phyloP scores from a whole-genome alignment of 1,140 invertebrate species.

The Drosophila albomicans region DNA sequence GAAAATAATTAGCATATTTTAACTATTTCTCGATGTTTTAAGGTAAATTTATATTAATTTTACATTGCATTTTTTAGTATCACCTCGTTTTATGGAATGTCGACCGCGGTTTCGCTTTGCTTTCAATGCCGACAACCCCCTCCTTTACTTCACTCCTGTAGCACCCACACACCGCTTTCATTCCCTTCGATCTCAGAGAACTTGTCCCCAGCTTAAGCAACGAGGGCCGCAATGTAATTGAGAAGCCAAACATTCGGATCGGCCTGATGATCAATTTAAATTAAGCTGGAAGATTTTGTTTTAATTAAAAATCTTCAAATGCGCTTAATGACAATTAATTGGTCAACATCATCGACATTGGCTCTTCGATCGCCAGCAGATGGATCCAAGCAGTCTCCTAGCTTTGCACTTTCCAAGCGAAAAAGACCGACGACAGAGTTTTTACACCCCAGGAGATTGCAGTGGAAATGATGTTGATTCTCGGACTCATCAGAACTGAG shows the following conservation, averaged over 20 bases:
- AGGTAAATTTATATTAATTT: no score
- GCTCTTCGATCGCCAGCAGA: constrained; percentile 46
- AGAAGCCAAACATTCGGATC: constrained; percentile 44
- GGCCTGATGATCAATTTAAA: constrained; percentile 75
- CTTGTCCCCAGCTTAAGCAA: background rate
- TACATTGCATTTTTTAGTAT: background rate
- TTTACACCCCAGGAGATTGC: constrained; percentile 37
- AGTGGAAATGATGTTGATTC: constrained; percentile 7
- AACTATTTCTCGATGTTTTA: no score
- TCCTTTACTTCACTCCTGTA: background rate
- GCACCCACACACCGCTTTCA: constrained; percentile 32
- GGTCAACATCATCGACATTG: constrained; percentile 63
- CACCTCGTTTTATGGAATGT: constrained; percentile 24
- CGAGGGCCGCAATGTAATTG: constrained; percentile 60
- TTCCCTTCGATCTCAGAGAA: background rate
- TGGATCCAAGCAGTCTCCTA: constrained; percentile 35
- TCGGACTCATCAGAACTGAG: constrained; percentile 30
- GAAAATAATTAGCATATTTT: no score
- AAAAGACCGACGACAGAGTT: constrained; percentile 14
- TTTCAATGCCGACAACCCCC: constrained; percentile 41
- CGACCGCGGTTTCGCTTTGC: constrained; percentile 39
- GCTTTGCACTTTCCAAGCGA: constrained; percentile 9
- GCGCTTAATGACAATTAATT: constrained; percentile 83
- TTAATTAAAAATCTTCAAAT: constrained; percentile 84
- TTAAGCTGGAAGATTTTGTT: constrained; percentile 79